Percentiles rank a stretch among this genome's conserved stretches.
Evolutionary conservation across 1,140 invertebrate genomes (phyloP).

Genomic region (Aradophagus sp.): DNA sequence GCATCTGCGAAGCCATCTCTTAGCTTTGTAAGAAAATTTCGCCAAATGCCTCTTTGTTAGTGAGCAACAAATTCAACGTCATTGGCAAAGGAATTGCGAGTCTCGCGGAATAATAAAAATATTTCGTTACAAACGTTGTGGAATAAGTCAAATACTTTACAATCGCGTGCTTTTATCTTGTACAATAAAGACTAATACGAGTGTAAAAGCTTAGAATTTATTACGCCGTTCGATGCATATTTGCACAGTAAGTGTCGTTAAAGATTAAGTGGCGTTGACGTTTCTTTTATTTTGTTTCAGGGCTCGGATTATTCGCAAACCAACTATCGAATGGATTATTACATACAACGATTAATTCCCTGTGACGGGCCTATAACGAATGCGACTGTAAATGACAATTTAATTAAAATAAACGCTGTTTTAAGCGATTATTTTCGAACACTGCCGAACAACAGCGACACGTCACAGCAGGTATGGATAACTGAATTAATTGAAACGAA

Average conservation of each 20-base stretch:
- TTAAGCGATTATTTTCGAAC: slow-evolving; percentile 29
- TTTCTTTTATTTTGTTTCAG: slow-evolving; percentile 12
- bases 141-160: slow-evolving; percentile 14
- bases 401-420: slow-evolving; percentile 37
- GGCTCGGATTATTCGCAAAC: slow-evolving; percentile 11
- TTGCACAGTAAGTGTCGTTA: not conserved
- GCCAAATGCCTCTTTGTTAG: too few relatives aligned
- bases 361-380: not conserved
- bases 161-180: slow-evolving; percentile 4
- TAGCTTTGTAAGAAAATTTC: slow-evolving; percentile 5
- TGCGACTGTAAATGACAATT: slow-evolving; percentile 35
- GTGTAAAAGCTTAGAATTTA: slow-evolving; percentile 8
- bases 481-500: not conserved
- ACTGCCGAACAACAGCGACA: slow-evolving; percentile 14
- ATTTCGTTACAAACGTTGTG: not conserved
- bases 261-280: slow-evolving; percentile 1
- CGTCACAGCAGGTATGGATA: slow-evolving; percentile 12
- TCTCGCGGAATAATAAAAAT: too few relatives aligned
- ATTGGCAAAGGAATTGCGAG: too few relatives aligned
- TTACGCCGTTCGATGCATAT: slow-evolving; percentile 6
- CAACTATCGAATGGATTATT: slow-evolving; percentile 20
- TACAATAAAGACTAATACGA: slow-evolving; percentile 17
- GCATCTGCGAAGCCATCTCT: slow-evolving; percentile 1
- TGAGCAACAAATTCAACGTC: too few relatives aligned
- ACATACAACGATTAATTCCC: slow-evolving; percentile 13